A percentile compares a stretch with the other conserved stretches of the same genome.
Evolutionary conservation across 2,797 vertebrate species (phyloP).

Genomic region (Hafferia zeledoni): DNA sequence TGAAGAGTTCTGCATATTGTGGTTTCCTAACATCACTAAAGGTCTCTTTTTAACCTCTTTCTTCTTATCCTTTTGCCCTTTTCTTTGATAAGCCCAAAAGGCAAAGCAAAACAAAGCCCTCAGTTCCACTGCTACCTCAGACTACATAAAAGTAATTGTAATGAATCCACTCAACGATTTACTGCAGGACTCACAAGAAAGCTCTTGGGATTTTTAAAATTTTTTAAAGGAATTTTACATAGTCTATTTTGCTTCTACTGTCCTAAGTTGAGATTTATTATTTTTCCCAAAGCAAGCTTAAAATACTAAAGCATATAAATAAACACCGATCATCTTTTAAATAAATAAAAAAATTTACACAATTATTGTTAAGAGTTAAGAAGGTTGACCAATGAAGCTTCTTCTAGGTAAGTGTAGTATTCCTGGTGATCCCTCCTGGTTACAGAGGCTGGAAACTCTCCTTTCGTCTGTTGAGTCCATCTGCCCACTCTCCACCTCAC

Average conservation of each 20-base stretch:
- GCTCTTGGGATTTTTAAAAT: background rate
- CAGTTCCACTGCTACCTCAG: background rate
- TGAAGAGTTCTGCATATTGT: background rate
- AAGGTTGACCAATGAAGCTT: background rate
- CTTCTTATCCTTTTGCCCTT: background rate
- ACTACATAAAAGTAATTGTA: background rate
- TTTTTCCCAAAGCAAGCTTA: background rate
- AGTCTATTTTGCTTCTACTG: background rate
- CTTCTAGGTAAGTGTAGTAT: background rate
- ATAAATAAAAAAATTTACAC: background rate
- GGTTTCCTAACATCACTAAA: background rate
- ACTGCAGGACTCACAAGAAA: background rate
- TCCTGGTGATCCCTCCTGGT: background rate
- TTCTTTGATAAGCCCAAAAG: background rate
- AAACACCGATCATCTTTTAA: background rate
- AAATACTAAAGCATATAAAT: background rate
- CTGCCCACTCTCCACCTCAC: background rate
- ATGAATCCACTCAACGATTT: background rate
- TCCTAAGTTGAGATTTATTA: background rate
- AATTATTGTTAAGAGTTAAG: background rate
- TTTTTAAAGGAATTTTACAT: background rate
- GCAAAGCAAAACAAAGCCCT: background rate
- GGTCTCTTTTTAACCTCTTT: background rate
- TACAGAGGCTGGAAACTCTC: background rate
- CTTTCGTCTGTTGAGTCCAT: background rate